phyloP scores from a whole-genome alignment of 2,888 invertebrate species.

The Seira musarum region DNA sequence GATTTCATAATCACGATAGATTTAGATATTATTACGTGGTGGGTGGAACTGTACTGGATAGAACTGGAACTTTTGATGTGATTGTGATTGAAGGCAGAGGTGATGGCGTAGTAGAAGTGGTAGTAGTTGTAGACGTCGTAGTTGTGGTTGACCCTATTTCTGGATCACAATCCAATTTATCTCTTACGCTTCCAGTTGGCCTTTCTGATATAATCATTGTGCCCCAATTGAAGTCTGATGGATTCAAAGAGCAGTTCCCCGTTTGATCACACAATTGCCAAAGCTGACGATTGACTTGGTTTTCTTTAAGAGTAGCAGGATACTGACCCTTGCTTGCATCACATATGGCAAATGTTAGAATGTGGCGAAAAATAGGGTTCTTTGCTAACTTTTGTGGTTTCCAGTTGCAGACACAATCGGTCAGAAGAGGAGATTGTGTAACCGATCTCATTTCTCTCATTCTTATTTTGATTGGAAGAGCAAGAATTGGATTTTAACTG shows the following conservation, averaged over 20 bases:
- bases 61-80: neutral
- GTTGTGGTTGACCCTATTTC: neutral
- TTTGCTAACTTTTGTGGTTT: neutral
- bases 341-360: constrained; percentile 27
- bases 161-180: neutral
- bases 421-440: constrained; percentile 26
- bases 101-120: neutral
- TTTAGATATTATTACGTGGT: neutral
- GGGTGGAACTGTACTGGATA: neutral
- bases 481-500: constrained; percentile 9
- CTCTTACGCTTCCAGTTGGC: neutral
- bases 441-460: neutral
- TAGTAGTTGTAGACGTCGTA: neutral
- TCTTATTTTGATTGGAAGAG: neutral
- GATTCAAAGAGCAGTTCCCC: constrained; percentile 43
- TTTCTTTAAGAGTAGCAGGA: neutral
- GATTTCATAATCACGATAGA: neutral
- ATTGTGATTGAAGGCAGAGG: neutral
- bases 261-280: constrained; percentile 42
- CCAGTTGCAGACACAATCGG: constrained; percentile 30
- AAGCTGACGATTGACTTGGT: neutral
- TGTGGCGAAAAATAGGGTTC: neutral
- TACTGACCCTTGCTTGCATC: neutral
- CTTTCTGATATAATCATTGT: constrained; percentile 20
- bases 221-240: constrained; percentile 19